A percentile compares a stretch with the other conserved stretches of the same genome.
phyloP scores from a whole-genome alignment of 1,140 invertebrate species.

The Lasioglossum baleicum region DNA sequence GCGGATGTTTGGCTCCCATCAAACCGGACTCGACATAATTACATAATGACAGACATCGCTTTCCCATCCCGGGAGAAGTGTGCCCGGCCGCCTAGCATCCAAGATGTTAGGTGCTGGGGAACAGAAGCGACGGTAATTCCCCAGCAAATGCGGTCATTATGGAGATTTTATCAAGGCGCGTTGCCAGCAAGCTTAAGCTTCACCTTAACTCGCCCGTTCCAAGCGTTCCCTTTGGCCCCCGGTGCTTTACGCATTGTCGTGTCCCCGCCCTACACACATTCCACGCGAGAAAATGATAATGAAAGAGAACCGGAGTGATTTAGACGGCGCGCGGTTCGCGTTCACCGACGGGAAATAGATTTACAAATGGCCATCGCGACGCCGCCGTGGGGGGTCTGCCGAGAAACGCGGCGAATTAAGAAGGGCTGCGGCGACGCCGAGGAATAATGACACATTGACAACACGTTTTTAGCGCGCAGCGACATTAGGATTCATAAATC shows the following conservation, averaged over 20 bases:
- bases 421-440: neutral
- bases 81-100: slow-evolving; percentile 29
- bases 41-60: slow-evolving; percentile 62
- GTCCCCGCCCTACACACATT: slow-evolving; percentile 5
- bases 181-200: slow-evolving; percentile 66
- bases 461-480: neutral
- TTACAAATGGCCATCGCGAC: neutral
- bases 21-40: slow-evolving; percentile 70
- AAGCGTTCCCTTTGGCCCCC: slow-evolving; percentile 58
- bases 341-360: neutral
- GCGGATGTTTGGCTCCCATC: slow-evolving; percentile 64
- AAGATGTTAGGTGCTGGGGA: slow-evolving; percentile 58
- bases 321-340: neutral
- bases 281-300: slow-evolving; percentile 32
- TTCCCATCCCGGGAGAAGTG: slow-evolving; percentile 37
- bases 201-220: slow-evolving; percentile 64
- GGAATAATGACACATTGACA: slow-evolving; percentile 28
- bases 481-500: slow-evolving; percentile 39
- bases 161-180: slow-evolving; percentile 74
- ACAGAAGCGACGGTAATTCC: slow-evolving; percentile 72
- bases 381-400: too few species aligned
- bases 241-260: slow-evolving; percentile 51
- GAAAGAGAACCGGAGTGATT: slow-evolving; percentile 41
- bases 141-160: slow-evolving; percentile 72
- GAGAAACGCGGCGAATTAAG: neutral